Evolutionary conservation across 2,888 invertebrate species (phyloP), one percentile per base, ranked within the genome.

Genomic region (Teinopalpus imperialis): DNA sequence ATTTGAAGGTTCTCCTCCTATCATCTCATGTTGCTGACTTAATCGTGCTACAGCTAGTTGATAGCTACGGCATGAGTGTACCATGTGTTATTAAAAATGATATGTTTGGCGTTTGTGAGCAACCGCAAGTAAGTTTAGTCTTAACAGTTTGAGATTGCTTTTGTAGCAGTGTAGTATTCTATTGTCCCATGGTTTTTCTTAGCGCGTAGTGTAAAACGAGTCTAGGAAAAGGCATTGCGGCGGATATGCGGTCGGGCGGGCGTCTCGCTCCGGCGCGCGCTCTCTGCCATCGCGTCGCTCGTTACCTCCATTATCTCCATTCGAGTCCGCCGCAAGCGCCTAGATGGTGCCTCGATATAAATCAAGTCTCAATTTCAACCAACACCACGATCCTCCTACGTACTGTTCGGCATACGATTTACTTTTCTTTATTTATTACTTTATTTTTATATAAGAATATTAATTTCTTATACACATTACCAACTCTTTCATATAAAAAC

Each of bases 221-320:
- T 73, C 81, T 83, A 85, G 82, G 80, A 81, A 80, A 69, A 69
- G 70, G 68, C 63, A 70, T 67, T 63, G 69, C 72, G 66, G 74
- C 87, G 87, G 87, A 87, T 82, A 70, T 85, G 75, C 83, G 87
- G 86, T 85, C 80, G 87, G 85, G 79, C 70, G 85, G 70, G 23
- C 70, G 81, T 73, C 71, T 54, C 74, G 81, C 69, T 76, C 65
- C 69, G 85, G 49, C 81, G 86, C 78, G 72, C 69, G 43, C 56
- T 78, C 77, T 72, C 78, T 69, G 73, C 74, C 78, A 72, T 74
- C 76, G 69, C 72, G 70, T 74, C 75, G 81, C 81, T 83, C 63
- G 79, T 78, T 80, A 74, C 66, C 69, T 66, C 78, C 74, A 85
- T 82, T 85, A 83, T 81, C 77, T 78, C 70, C 66, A 9, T 67